Conservation (phyloP, 2,888 invertebrate species). For the Lymantria dispar region DNA sequence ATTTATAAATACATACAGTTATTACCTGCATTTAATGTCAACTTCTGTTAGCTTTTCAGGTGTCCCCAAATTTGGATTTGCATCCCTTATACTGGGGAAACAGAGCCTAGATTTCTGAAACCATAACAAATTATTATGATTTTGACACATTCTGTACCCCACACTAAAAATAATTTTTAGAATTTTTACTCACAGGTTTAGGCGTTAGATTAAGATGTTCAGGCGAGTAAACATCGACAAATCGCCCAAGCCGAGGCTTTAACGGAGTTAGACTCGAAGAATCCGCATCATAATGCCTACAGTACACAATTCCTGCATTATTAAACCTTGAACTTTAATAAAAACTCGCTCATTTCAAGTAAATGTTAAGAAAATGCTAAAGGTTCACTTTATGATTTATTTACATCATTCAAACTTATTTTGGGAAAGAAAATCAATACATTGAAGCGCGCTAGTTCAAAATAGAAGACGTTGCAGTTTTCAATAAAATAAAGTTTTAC, state of each 20-base stretch:
- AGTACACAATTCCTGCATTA: constrained; percentile 32
- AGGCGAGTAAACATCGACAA: constrained; percentile 74
- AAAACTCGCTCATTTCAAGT: constrained; percentile 19
- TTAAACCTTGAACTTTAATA: constrained; percentile 18
- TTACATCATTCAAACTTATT: constrained; percentile 77
- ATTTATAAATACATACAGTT: not conserved
- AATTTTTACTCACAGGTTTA: constrained; percentile 57
- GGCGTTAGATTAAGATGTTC: constrained; percentile 76
- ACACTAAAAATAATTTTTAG: not conserved
- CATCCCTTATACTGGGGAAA: constrained; percentile 51
- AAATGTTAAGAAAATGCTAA: constrained; percentile 50
- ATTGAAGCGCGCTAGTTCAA: constrained; percentile 76
- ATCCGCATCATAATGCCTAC: constrained; percentile 45
- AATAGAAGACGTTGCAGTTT: constrained; percentile 22
- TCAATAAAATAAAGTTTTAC: constrained; percentile 32
- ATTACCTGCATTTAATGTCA: constrained; percentile 67
- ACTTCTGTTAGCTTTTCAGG: constrained; percentile 52
- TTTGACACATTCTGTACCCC: not conserved
- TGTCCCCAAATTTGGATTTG: constrained; percentile 51
- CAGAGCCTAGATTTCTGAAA: constrained; percentile 51
- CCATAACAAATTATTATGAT: not conserved
- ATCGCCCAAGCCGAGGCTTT: constrained; percentile 66
- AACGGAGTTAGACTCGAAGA: constrained; percentile 57
- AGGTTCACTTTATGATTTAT: constrained; percentile 73
- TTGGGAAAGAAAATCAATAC: constrained; percentile 79